Evolutionary conservation across 2,888 invertebrate species (phyloP).

Genomic region (Papilio gigon): DNA sequence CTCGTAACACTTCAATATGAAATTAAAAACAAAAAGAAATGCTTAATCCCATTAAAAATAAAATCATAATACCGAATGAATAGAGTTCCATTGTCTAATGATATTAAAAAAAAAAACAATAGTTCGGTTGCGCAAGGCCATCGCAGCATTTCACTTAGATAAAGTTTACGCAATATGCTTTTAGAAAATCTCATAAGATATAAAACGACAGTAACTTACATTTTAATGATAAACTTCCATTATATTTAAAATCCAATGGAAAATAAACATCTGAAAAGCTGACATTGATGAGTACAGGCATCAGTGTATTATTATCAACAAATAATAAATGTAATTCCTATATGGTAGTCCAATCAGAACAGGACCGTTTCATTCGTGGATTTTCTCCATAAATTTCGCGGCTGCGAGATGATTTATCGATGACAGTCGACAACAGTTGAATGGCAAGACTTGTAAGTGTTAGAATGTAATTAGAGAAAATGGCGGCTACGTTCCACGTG

Average conservation of each 20-base stretch:
- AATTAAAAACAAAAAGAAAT: not conserved
- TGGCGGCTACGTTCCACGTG: not conserved
- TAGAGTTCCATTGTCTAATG: conserved; percentile 26
- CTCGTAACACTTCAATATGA: not conserved
- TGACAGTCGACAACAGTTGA: conserved; percentile 17
- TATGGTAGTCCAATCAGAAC: conserved; percentile 15
- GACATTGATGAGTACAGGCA: too few relatives aligned
- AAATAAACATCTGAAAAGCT: not conserved
- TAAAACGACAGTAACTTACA: not conserved
- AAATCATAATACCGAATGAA: not conserved
- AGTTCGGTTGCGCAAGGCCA: conserved; percentile 11
- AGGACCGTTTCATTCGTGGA: not conserved
- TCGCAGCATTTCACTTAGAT: not conserved
- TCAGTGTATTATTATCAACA: too few relatives aligned
- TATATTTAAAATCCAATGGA: not conserved
- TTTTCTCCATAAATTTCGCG: conserved; percentile 29
- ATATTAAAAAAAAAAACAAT: conserved; percentile 34
- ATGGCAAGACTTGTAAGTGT: not conserved
- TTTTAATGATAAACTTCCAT: not conserved
- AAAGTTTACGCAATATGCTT: conserved; percentile 6
- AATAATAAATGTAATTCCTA: not conserved
- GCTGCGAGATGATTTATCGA: conserved; percentile 31
- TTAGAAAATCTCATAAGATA: not conserved
- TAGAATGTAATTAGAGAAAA: conserved; percentile 37
- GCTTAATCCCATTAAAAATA: not conserved